A percentile compares a stretch with the other conserved stretches of the same genome.
These are phyloP conservation scores for Ormyrus nitidulus DNA, from an alignment of 2,888 invertebrate genomes.

Conservation along the genomic window DNA sequence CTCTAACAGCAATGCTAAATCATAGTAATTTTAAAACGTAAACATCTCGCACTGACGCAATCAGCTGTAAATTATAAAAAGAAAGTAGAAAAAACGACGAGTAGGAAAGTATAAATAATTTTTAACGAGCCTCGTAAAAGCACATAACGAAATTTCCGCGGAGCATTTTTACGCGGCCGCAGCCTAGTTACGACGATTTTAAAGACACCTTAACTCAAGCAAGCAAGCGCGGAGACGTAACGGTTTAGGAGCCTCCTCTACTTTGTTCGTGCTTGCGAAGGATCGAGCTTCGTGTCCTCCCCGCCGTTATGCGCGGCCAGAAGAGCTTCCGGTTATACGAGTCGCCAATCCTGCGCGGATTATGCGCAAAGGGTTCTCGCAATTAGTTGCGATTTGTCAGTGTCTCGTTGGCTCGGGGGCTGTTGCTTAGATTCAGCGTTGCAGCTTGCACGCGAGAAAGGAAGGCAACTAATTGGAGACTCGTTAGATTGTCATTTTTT, in stretches of 20 bases:
- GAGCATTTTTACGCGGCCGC: background rate
- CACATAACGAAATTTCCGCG: background rate
- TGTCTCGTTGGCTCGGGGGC: conserved; percentile 56
- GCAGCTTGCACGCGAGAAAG: conserved; percentile 31
- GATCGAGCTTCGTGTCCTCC: conserved; percentile 26
- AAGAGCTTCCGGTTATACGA: background rate
- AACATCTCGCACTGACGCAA: background rate
- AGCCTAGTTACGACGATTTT: conserved; percentile 9
- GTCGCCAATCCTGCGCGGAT: background rate
- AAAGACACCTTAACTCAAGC: conserved; percentile 2
- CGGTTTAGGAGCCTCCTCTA: background rate
- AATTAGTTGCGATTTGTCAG: conserved; percentile 61
- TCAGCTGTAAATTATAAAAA: background rate
- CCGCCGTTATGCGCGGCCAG: conserved; percentile 1
- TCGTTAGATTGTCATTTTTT: background rate
- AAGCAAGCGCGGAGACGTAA: background rate
- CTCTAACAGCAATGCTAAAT: no score
- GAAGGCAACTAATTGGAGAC: background rate
- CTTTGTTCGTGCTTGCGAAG: background rate
- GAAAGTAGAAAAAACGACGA: background rate
- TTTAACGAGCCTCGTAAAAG: conserved; percentile 3
- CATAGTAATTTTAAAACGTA: no score
- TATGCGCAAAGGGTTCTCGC: conserved; percentile 4
- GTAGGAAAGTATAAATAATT: background rate
- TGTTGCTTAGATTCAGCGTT: conserved; percentile 30